Base-by-base conservation (phyloP, 2,113 vertebrate genomes). In the Onychorhynchus coronatus region DNA sequence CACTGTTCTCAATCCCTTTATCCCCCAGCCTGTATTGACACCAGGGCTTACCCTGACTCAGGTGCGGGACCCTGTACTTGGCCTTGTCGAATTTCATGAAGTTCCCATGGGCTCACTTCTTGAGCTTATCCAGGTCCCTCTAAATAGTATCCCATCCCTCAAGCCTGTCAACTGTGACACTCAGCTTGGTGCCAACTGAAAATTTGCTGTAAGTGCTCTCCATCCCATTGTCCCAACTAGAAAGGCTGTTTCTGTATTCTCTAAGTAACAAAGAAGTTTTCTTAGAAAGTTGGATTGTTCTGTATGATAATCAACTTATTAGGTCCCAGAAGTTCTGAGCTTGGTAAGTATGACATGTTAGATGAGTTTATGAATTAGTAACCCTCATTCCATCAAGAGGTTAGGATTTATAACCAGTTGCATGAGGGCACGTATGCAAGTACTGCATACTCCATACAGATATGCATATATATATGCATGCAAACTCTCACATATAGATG, bases 161-260 rank as follows among this genome's bases (percentile, higher is more conserved):
- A 49, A 30, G 9, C 2, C 1, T 24, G 21, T 37, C 46, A 44
- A 13, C 27, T 1, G 2, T 14, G 31, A 15, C 28, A n/a, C 18
- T 62, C 28, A 71, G 6, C 10, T 71, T 78, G 39, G 4, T 53
- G 27, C 14, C 9, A 8, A 20, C n/a, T 46, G 28, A 47, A 71
- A n/a, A 79, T 11, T 37, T 62, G 15, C 41, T 30, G 41, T 47
- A n/a, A 14, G 16, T 56, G 11, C n/a, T 41, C 10, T 41, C 20
- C n/a, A 14, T 72, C 20, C 44, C 21, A 14, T 4, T 9, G 9
- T 20, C 35, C 5, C 28, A 67, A 11, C 16, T 62, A n/a, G 14
- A 55, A 77, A 72, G 24, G 13, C 37, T 61, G 7, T 67, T 61
- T 71, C 52, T 59, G 6, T 47, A 33, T 28, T 10, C 1, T 76